These are phyloP conservation scores for Papilio helenus DNA, from an alignment of 1,140 invertebrate species.

Conservation along the genomic window DNA sequence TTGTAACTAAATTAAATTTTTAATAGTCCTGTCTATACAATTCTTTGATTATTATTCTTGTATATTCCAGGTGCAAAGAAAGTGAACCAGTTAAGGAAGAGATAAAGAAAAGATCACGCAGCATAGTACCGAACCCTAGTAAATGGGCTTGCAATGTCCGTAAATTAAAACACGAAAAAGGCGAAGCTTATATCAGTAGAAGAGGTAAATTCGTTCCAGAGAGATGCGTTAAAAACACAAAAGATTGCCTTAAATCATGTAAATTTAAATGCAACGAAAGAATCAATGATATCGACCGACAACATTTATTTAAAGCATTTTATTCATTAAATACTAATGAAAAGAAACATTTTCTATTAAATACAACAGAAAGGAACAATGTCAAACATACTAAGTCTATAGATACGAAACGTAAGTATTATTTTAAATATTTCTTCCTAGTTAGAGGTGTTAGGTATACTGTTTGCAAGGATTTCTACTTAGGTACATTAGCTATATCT, in stretches of 20 bases:
- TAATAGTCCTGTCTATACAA: too few relatives aligned
- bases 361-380: constrained; percentile 70
- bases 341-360: constrained; percentile 74
- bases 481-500: constrained; percentile 76
- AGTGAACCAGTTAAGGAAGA: constrained; percentile 42
- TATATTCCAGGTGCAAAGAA: constrained; percentile 65
- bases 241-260: constrained; percentile 72
- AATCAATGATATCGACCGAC: constrained; percentile 68
- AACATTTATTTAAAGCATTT: constrained; percentile 77
- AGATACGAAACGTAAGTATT: constrained; percentile 64
- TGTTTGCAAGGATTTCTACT: constrained; percentile 78
- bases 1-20: too few relatives aligned
- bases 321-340: constrained; percentile 77
- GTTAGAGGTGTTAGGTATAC: constrained; percentile 64
- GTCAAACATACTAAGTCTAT: constrained; percentile 58
- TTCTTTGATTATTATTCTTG: constrained; percentile 12
- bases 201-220: constrained; percentile 74
- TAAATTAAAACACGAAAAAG: constrained; percentile 72
- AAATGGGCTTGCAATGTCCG: constrained; percentile 73
- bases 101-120: constrained; percentile 55
- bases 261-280: constrained; percentile 72
- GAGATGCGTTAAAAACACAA: constrained; percentile 63
- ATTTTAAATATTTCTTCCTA: constrained; percentile 76
- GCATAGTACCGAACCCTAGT: constrained; percentile 61
- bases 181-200: constrained; percentile 73